A percentile compares a stretch with the other conserved stretches of the same genome.
These are phyloP conservation scores for Acanthurus leucopareius DNA, from an alignment of 2,797 vertebrate species.

Conservation along the genomic window DNA sequence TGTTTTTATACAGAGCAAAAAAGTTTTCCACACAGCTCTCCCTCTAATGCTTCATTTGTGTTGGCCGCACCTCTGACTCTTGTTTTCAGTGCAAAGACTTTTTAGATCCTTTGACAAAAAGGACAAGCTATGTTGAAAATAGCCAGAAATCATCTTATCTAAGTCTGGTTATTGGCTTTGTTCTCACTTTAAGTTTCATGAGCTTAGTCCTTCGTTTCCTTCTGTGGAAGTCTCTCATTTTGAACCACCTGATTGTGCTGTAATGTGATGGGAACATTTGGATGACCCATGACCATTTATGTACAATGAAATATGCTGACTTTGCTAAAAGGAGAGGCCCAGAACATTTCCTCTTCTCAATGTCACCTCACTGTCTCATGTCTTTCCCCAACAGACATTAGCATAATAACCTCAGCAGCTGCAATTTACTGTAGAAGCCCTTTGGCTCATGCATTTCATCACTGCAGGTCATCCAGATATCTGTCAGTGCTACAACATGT, in stretches of 20 bases:
- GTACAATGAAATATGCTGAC: conserved; percentile 57
- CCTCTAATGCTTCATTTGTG: conserved; percentile 8
- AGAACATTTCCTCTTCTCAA: conserved; percentile 68
- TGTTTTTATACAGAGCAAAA: neutral
- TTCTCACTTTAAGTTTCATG: neutral
- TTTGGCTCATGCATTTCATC: neutral
- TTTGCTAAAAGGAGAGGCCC: conserved; percentile 38
- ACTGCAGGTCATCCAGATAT: neutral
- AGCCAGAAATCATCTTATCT: neutral
- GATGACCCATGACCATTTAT: conserved; percentile 37
- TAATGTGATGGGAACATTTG: conserved; percentile 29
- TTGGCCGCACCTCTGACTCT: conserved; percentile 13
- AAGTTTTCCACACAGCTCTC: neutral
- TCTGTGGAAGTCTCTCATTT: conserved; percentile 38
- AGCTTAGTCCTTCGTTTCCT: conserved; percentile 21
- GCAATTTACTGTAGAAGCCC: neutral
- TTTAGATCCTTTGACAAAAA: conserved; percentile 6
- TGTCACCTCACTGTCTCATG: conserved; percentile 29
- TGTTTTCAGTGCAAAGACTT: neutral
- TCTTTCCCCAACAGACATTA: conserved; percentile 6
- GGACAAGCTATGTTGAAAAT: neutral
- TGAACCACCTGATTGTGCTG: conserved; percentile 30
- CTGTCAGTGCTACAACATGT: neutral
- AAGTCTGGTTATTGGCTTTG: conserved; percentile 5
- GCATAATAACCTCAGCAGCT: conserved; percentile 3